Evolutionary conservation across 2,113 vertebrate species (phyloP), one percentile per base, ranked within the genome.

Genomic region (Chrysochloris asiatica): DNA sequence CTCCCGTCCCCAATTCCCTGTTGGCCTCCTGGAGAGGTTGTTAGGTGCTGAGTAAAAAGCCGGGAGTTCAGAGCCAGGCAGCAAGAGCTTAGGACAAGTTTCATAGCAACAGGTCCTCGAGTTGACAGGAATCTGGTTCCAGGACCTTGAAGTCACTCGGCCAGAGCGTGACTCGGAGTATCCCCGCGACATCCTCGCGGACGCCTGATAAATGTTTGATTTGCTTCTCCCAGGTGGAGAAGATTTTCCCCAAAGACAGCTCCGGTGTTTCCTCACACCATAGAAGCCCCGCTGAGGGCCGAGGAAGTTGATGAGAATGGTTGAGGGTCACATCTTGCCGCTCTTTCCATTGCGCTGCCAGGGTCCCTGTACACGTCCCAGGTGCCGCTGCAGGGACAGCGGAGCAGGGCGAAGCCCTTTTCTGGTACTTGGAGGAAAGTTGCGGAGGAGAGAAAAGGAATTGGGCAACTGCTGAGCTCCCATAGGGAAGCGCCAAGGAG

Each of bases 31-130:
- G 12, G 26, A 4, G 54, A 81, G 76, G 56, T 85, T 65, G 77
- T 76, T 38, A 11, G 17, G 4, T 1, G 30, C 0, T 47, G 73
- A 78, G 36, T 8, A n/a, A 28, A 77, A 61, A 21, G 22, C 43
- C 13, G 80, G 89, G 77, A 50, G 72, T 3, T 1, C 85, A n/a
- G 84, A 78, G 50, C 73, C 59, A 1, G 41, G 75, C 30, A 19
- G 52, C 33, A 3, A 36, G 72, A 79, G 80, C 77, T 54, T 67
- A 21, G 87, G 67, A 54, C 59, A 81, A 93, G 90, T 79, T 93
- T 77, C 33, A 14, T 71, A 90, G 96, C 96, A 97, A 97, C 96
- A 97, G 95, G 95, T 97, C 90, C 33, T 3, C 16, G 88, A 88
- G 45, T 86, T 2, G 76, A 63, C 22, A 54, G 43, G 85, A 77